These are phyloP conservation scores for Puffinus mauretanicus DNA, from an alignment of 2,113 vertebrate genomes.

Conservation along the genomic window DNA sequence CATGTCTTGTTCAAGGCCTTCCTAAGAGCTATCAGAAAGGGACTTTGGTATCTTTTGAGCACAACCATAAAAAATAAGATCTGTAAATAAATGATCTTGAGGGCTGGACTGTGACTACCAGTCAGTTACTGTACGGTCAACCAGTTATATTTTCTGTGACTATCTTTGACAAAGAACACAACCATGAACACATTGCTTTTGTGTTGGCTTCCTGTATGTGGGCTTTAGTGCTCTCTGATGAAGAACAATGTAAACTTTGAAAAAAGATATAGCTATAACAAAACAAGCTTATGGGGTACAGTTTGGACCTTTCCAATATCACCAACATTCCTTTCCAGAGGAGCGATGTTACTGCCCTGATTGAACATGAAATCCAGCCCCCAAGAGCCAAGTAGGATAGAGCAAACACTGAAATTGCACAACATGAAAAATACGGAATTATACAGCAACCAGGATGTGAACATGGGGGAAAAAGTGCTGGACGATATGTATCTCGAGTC, in stretches of 20 bases:
- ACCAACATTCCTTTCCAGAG: neutral
- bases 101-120: neutral
- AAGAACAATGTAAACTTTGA: neutral
- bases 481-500: constrained; percentile 58
- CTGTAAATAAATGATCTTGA: neutral
- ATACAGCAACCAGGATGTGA: constrained; percentile 59
- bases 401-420: constrained; percentile 18
- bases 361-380: neutral
- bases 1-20: neutral
- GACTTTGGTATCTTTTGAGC: neutral
- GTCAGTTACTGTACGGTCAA: neutral
- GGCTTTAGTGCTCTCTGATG: neutral
- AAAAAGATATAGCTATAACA: neutral
- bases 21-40: neutral
- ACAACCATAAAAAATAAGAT: neutral
- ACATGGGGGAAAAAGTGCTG: constrained; percentile 8
- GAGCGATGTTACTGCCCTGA: neutral
- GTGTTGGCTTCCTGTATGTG: neutral
- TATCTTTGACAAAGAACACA: neutral
- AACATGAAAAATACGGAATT: constrained; percentile 15
- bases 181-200: neutral
- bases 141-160: neutral
- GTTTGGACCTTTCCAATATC: neutral
- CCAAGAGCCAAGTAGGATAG: neutral
- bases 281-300: neutral